Percentiles rank a stretch among this genome's conserved stretches.
Evolutionary conservation across 2,797 vertebrate species (phyloP).

Genomic region (Sciurus carolinensis): DNA sequence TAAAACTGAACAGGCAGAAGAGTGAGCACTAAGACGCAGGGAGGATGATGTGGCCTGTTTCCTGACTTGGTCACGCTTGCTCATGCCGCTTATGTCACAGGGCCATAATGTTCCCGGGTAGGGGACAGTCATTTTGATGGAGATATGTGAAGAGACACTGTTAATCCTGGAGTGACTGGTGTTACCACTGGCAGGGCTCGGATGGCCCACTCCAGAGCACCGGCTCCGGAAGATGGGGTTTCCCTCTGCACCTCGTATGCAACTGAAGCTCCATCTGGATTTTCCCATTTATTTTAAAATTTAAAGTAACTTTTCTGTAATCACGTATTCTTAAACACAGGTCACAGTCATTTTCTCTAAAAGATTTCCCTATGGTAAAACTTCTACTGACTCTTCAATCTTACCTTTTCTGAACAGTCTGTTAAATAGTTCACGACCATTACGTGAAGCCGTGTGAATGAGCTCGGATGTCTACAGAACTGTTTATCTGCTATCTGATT

Average conservation of each 20-base stretch:
- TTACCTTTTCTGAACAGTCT: background rate
- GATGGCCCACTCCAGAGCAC: background rate
- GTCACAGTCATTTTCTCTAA: constrained; percentile 7
- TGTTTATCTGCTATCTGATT: background rate
- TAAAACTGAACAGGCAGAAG: background rate
- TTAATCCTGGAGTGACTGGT: background rate
- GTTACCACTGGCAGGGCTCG: background rate
- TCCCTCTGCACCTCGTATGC: background rate
- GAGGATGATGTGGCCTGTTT: background rate
- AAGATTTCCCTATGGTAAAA: background rate
- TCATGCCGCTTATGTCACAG: background rate
- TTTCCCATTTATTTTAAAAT: constrained; percentile 45
- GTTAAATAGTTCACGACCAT: background rate
- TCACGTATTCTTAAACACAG: constrained; percentile 13
- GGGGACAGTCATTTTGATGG: background rate
- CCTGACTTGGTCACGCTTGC: background rate
- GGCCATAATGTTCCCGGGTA: background rate
- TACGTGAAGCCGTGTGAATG: background rate
- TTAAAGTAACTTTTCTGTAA: constrained; percentile 20
- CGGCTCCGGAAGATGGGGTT: background rate
- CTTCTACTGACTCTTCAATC: constrained; percentile 29
- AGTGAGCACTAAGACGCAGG: background rate
- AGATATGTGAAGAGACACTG: background rate
- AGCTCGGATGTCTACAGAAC: background rate
- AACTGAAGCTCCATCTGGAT: background rate